Conservation (phyloP, 1,140 invertebrate species). For the Achatina immaculata region DNA sequence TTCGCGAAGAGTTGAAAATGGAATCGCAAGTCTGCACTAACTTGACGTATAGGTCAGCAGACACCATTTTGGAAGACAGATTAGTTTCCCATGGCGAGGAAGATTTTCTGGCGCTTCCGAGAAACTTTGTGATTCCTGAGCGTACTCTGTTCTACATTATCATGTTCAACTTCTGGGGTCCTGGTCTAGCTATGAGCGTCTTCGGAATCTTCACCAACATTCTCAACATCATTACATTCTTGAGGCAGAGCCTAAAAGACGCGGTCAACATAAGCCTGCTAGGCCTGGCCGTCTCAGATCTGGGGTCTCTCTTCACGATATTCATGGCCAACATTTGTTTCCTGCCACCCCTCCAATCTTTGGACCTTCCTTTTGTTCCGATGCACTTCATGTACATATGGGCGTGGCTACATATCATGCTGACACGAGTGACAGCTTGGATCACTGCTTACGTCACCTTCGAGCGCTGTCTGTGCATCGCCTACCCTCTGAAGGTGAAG, state of each 20-base stretch:
- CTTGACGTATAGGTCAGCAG: too few relatives aligned
- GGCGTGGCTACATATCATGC: not conserved
- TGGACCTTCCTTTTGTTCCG: not conserved
- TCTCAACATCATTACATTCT: slow-evolving; percentile 9
- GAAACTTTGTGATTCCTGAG: too few relatives aligned
- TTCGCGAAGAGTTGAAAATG: too few relatives aligned
- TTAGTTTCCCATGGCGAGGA: too few relatives aligned
- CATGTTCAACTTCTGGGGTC: too few relatives aligned
- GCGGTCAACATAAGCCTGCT: too few relatives aligned
- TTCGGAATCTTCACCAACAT: not conserved
- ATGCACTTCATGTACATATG: not conserved
- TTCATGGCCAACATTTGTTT: not conserved
- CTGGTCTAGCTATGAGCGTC: slow-evolving; percentile 30
- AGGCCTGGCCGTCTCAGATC: slow-evolving; percentile 5
- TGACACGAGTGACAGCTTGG: not conserved
- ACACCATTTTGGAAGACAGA: too few relatives aligned
- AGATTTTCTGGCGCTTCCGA: too few relatives aligned
- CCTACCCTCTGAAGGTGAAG: slow-evolving; percentile 12
- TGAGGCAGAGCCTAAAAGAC: not conserved
- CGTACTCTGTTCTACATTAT: too few relatives aligned
- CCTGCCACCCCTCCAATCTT: not conserved
- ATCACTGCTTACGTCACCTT: slow-evolving; percentile 20
- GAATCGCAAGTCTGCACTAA: too few relatives aligned
- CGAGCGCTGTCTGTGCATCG: slow-evolving; percentile 24
- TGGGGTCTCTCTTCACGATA: slow-evolving; percentile 6